A percentile compares a stretch with the other conserved stretches of the same genome.
Evolutionary conservation across 2,888 invertebrate species (phyloP).

Genomic region (Pollenia griseotomentosa): DNA sequence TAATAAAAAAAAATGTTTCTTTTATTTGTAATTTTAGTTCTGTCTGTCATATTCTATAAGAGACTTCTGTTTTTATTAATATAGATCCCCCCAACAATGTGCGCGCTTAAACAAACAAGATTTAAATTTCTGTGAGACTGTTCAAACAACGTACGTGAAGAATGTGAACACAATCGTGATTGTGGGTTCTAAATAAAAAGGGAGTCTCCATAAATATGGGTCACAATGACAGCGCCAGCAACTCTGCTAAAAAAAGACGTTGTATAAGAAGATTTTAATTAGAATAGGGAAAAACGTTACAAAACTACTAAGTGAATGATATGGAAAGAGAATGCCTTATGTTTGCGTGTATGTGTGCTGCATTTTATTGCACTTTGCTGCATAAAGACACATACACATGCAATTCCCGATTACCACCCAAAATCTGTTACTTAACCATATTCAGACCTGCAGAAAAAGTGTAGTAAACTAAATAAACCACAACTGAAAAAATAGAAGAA

Average conservation of each 20-base stretch:
- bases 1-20: slow-evolving; percentile 1
- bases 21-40: background rate
- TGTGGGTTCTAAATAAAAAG: slow-evolving; percentile 9
- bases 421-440: slow-evolving; percentile 63
- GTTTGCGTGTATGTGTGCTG: slow-evolving; percentile 10
- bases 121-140: background rate
- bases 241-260: background rate
- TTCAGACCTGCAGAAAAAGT: slow-evolving; percentile 23
- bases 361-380: slow-evolving; percentile 50
- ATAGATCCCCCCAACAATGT: slow-evolving; percentile 1
- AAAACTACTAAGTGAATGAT: background rate
- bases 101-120: slow-evolving; percentile 19
- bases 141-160: background rate
- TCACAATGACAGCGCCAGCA: slow-evolving; percentile 32
- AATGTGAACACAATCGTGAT: background rate
- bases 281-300: slow-evolving; percentile 4
- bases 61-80: slow-evolving; percentile 38
- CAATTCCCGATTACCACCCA: slow-evolving; percentile 64
- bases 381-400: slow-evolving; percentile 27
- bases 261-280: slow-evolving; percentile 34
- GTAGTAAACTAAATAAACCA: slow-evolving; percentile 47
- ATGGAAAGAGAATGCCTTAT: slow-evolving; percentile 5
- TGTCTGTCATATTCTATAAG: background rate
- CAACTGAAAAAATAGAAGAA: slow-evolving; percentile 7
- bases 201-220: slow-evolving; percentile 47